Evolutionary conservation across 2,113 vertebrate genomes (phyloP).

Genomic region (Malurus cyaneus): DNA sequence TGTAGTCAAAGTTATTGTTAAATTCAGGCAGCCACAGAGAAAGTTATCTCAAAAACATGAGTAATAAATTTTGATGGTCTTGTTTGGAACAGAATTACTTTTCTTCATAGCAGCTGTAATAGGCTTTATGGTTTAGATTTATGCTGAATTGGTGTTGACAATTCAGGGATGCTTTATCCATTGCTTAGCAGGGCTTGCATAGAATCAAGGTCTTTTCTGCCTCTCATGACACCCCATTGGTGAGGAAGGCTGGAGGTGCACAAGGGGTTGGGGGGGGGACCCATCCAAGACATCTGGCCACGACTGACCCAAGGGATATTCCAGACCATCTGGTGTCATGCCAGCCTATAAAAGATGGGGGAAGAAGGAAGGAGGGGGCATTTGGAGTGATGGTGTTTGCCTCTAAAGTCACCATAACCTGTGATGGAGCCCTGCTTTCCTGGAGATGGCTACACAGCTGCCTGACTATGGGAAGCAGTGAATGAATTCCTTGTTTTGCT

Average conservation of each 20-base stretch:
- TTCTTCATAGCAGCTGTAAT: neutral
- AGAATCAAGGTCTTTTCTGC: neutral
- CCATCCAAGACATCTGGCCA: neutral
- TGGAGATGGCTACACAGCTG: neutral
- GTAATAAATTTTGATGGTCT: neutral
- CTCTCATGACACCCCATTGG: neutral
- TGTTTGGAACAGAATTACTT: neutral
- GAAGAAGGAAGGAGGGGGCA: neutral
- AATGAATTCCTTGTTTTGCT: neutral
- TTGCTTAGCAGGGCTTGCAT: neutral
- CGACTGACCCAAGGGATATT: neutral
- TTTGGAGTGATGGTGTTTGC: neutral
- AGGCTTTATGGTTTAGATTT: neutral
- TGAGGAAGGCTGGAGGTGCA: neutral
- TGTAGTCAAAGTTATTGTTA: neutral
- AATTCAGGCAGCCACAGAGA: neutral
- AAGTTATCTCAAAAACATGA: neutral
- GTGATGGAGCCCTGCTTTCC: neutral
- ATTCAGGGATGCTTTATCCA: neutral
- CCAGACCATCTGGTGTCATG: neutral
- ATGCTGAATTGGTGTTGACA: neutral
- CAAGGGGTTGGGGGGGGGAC: neutral
- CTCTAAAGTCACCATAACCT: accelerated
- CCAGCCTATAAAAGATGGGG: neutral
- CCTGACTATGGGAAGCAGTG: neutral